Conservation (phyloP, 2,888 invertebrate genomes). For the Odontocolon sp. region DNA sequence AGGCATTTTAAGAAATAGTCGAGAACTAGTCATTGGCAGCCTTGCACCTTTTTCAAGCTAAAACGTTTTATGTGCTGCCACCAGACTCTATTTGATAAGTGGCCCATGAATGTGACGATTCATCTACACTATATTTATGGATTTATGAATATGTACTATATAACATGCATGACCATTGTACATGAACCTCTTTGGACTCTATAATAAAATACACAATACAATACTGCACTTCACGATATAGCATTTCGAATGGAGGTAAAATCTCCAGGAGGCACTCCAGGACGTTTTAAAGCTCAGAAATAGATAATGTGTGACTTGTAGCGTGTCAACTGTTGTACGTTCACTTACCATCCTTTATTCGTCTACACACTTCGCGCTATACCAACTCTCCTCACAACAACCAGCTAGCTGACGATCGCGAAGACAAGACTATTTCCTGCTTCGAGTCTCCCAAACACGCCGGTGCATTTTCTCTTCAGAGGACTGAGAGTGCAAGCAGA, state of each 20-base stretch:
- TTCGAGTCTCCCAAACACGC: conserved; percentile 31
- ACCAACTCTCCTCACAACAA: conserved; percentile 21
- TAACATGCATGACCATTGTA: background rate
- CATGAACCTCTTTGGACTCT: too few relatives aligned
- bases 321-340: conserved; percentile 1
- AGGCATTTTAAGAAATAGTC: too few relatives aligned
- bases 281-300: conserved; percentile 4
- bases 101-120: too few relatives aligned
- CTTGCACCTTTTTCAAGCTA: too few relatives aligned
- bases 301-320: conserved; percentile 19
- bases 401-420: conserved; percentile 49
- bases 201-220: background rate
- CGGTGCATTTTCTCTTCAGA: background rate
- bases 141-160: background rate
- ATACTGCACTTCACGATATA: background rate
- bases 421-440: conserved; percentile 60
- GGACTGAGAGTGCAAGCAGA: conserved; percentile 25
- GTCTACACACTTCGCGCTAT: conserved; percentile 39
- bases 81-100: too few relatives aligned
- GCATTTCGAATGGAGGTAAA: background rate
- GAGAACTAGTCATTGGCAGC: too few relatives aligned
- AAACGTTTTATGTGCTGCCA: too few relatives aligned
- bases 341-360: background rate
- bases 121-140: too few relatives aligned
- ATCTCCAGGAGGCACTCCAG: background rate